Conservation (phyloP, 2,113 vertebrate genomes). For the Daphoenositta chrysoptera region DNA sequence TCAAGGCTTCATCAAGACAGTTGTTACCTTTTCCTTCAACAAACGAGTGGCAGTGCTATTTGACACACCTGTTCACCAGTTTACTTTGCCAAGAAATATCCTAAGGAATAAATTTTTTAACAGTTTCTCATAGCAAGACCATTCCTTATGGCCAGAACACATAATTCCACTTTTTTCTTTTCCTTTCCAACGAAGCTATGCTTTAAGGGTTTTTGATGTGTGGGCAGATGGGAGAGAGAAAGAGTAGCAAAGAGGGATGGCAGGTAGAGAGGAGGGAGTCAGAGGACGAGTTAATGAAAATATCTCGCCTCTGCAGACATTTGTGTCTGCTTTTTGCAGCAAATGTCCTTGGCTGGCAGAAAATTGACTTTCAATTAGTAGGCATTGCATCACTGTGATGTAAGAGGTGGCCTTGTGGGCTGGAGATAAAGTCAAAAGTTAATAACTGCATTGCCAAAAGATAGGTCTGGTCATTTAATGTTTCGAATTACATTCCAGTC, state of each 20-base stretch:
- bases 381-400: neutral
- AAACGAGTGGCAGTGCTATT: neutral
- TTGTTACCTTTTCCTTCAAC: neutral
- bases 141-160: neutral
- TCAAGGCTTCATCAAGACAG: neutral
- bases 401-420: neutral
- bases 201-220: neutral
- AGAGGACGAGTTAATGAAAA: neutral
- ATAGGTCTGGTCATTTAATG: neutral
- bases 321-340: neutral
- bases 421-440: neutral
- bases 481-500: neutral
- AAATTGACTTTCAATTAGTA: neutral
- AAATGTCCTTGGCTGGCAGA: neutral
- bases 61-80: neutral
- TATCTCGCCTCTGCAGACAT: neutral
- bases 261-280: neutral
- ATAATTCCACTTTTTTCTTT: neutral
- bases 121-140: neutral
- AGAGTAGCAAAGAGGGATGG: neutral
- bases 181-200: neutral
- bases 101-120: neutral
- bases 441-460: neutral
- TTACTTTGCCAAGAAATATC: neutral
- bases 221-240: neutral